Evolutionary conservation across 2,888 invertebrate genomes (phyloP).

Genomic region (Eurois occulta): DNA sequence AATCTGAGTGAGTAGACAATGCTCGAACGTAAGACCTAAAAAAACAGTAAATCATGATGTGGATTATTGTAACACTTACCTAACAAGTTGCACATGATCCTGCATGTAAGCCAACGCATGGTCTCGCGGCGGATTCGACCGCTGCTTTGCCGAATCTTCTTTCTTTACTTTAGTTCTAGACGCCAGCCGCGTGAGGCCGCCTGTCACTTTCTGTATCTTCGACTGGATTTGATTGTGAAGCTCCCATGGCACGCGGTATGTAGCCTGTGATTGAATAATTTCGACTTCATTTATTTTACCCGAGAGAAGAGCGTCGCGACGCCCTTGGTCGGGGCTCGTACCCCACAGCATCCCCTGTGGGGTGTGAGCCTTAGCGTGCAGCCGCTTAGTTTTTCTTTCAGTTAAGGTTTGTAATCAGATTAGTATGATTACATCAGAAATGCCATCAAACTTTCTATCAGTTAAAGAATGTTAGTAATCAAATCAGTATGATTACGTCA

Average conservation of each 20-base stretch:
- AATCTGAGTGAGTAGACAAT: neutral
- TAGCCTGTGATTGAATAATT: conserved; percentile 76
- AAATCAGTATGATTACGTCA: no score
- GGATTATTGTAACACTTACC: conserved; percentile 74
- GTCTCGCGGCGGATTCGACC: conserved; percentile 91
- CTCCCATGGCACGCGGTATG: conserved; percentile 96
- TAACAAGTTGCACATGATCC: conserved; percentile 95
- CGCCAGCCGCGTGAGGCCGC: conserved; percentile 97
- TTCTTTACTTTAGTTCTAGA: conserved; percentile 97
- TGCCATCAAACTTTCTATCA: neutral
- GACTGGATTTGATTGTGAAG: conserved; percentile 98
- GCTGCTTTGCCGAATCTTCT: conserved; percentile 93
- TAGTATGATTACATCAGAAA: no score
- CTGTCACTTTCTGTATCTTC: conserved; percentile 98
- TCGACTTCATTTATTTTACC: neutral
- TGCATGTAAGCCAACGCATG: conserved; percentile 93
- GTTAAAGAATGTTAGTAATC: no score
- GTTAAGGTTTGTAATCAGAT: no score
- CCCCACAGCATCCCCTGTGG: no score
- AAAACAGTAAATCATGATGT: neutral
- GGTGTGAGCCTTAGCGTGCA: neutral
- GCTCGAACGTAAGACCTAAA: neutral
- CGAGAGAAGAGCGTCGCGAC: neutral
- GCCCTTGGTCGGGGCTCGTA: neutral
- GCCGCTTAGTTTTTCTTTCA: neutral